These are phyloP conservation scores for Limnodromus scolopaceus DNA, from an alignment of 2,797 vertebrate species.

Conservation along the genomic window DNA sequence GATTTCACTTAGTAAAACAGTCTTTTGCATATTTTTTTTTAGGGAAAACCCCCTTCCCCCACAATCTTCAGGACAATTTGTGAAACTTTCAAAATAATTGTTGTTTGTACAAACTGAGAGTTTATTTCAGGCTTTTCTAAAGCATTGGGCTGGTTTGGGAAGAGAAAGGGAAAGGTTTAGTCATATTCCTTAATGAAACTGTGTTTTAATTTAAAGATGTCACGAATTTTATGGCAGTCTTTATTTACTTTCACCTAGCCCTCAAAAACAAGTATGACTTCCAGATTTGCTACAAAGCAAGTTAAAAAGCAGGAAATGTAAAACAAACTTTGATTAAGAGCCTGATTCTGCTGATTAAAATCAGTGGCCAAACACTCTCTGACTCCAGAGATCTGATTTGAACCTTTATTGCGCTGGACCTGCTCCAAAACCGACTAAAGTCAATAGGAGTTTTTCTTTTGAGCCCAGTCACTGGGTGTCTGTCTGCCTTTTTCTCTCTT, in stretches of 20 bases:
- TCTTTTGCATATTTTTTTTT: background rate
- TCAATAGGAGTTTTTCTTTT: conserved; percentile 34
- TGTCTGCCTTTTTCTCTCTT: conserved; percentile 45
- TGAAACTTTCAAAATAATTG: background rate
- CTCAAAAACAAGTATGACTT: conserved; percentile 18
- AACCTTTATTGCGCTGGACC: conserved; percentile 30
- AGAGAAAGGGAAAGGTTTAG: background rate
- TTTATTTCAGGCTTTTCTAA: background rate
- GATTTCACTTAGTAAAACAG: background rate
- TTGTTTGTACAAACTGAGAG: background rate
- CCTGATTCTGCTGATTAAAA: conserved; percentile 57
- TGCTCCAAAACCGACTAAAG: conserved; percentile 29
- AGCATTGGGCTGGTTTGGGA: background rate
- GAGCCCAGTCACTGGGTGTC: conserved; percentile 8
- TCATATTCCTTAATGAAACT: background rate
- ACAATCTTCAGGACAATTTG: background rate
- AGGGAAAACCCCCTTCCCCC: background rate
- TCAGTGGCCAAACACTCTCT: conserved; percentile 21
- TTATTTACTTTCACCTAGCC: conserved; percentile 47
- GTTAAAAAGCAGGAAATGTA: conserved; percentile 50
- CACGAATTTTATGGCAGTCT: conserved; percentile 9
- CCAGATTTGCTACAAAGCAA: conserved; percentile 30
- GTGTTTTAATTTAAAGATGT: conserved; percentile 49
- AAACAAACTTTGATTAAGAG: conserved; percentile 49
- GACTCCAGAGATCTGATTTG: conserved; percentile 42